These are phyloP conservation scores for Toxotes lorentzi DNA, from an alignment of 2,797 vertebrate species.

Conservation along the genomic window DNA sequence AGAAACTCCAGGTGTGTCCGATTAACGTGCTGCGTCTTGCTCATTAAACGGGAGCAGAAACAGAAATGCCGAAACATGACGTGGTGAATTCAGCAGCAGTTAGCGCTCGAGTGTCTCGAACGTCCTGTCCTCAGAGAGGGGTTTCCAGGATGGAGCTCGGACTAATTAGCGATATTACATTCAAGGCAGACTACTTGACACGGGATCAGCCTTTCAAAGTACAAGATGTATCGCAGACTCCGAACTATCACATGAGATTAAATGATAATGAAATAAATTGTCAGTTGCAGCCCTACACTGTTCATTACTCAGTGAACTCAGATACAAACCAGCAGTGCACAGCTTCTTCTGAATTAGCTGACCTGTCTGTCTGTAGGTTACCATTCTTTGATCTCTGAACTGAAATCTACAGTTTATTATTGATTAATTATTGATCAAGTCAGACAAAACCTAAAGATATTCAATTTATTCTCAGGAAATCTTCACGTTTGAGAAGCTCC, in stretches of 20 bases:
- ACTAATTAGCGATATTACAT: not conserved
- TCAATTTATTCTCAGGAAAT: too few species aligned
- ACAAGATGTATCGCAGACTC: conserved; percentile 33
- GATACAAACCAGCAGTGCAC: too few species aligned
- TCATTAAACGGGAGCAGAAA: not conserved
- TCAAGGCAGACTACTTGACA: not conserved
- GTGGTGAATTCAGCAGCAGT: not conserved
- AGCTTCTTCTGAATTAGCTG: too few species aligned
- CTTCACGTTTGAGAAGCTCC: too few species aligned
- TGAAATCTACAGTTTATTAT: too few species aligned
- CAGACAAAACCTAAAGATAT: too few species aligned
- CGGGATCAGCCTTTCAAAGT: conserved; percentile 13
- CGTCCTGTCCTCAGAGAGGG: not conserved
- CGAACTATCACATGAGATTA: conserved; percentile 10
- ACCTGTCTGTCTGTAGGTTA: too few species aligned
- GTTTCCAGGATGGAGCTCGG: conserved; percentile 6
- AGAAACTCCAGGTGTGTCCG: not conserved
- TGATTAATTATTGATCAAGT: too few species aligned
- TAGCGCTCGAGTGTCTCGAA: not conserved
- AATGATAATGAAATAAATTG: too few species aligned
- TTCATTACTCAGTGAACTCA: too few species aligned
- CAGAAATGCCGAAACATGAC: not conserved
- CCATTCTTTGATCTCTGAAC: too few species aligned
- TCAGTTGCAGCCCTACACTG: too few species aligned
- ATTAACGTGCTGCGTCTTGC: not conserved